Evolutionary conservation across 2,888 invertebrate genomes (phyloP).

Genomic region (Metopia argyrocephala): DNA sequence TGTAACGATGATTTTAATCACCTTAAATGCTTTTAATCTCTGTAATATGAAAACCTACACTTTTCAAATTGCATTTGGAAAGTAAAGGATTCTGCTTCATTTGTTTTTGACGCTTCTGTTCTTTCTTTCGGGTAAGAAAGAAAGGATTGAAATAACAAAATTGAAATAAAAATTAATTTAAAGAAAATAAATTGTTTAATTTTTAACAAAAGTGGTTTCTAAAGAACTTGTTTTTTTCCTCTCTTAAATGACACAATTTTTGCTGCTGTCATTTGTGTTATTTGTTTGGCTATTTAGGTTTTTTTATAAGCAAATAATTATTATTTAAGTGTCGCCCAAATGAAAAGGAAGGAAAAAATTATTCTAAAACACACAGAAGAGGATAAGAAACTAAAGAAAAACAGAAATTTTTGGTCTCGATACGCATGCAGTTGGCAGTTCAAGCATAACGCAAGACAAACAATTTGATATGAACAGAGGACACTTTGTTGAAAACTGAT

Average conservation of each 20-base stretch:
- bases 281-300: not conserved
- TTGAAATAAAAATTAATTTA: conserved; percentile 15
- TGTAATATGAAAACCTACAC: no score
- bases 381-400: not conserved
- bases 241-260: not conserved
- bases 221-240: conserved; percentile 21
- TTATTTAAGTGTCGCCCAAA: conserved; percentile 20
- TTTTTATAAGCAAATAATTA: conserved; percentile 39
- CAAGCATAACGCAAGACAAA: conserved; percentile 1
- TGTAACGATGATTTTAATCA: not conserved
- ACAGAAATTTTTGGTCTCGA: conserved; percentile 17
- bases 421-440: conserved; percentile 42
- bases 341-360: conserved; percentile 9
- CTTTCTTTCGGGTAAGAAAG: not conserved
- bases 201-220: conserved; percentile 22
- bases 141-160: not conserved
- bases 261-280: no score
- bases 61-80: not conserved
- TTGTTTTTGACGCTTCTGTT: not conserved
- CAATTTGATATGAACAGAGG: conserved; percentile 39
- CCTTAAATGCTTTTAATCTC: not conserved
- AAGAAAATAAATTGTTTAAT: not conserved
- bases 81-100: not conserved
- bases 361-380: not conserved
- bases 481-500: conserved; percentile 38